Evolutionary conservation across 1,140 invertebrate species (phyloP), one percentile per base, ranked within the genome.

Genomic region (Cotesia vestalis): DNA sequence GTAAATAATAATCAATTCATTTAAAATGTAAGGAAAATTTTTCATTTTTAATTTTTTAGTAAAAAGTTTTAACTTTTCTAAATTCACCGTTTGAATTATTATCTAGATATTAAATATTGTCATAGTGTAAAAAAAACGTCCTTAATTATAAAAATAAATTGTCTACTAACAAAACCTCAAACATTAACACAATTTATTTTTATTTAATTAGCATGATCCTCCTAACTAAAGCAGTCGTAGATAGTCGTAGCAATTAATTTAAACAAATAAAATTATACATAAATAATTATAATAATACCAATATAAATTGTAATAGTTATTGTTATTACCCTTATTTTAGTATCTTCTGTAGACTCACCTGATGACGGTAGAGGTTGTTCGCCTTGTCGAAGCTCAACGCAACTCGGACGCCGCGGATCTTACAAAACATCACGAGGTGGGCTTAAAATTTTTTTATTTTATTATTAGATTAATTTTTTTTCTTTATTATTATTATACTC

Each of bases 371-470:
- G 92, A 83, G 91, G 90, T 73, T 90, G 91, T 78, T 93, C 92
- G 0, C 92, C 92, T 14, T 91, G 90, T 82, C 89, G 91, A 81
- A 91, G 90, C 70, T 87, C 90, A 69, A 91, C 89, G 78, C 90
- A 89, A 76, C 88, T 94, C 67, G 93, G 92, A 72, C 90, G 94
- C 34, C 89, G 93, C 74, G 92, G 93, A 84, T 94, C 93, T n/a
- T 94, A 94, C 86, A 94, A 94, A 88, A 94, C 92, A 60, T 94
- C 93, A 74, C 87, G 93, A 92, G 94, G 93, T 95, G 81, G 89
- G 90, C 89, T 81, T 76, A 72, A 70, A 61, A 68, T 77, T 63
- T 38, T 66, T 53, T 9, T 20, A 66, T 34, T 11, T 38, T 61
- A 14, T 62, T 20, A 27, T 14, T 46, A 64, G 8, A 46, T 35